Conservation (phyloP, 2,797 vertebrate genomes). For the Lagorchestes hirsutus region DNA sequence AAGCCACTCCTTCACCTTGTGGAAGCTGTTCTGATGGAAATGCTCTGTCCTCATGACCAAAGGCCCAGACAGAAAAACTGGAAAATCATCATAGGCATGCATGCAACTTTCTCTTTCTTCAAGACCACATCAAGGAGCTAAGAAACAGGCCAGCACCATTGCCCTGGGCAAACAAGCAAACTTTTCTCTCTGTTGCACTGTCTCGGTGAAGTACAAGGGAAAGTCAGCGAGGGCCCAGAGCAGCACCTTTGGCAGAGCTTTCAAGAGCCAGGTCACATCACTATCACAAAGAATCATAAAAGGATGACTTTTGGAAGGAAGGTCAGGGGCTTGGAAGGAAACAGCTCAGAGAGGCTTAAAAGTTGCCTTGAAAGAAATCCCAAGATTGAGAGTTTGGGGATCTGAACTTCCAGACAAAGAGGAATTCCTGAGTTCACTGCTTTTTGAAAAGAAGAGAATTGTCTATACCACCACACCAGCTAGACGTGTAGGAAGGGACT, state of each 20-base stretch:
- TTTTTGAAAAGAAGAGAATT: not conserved
- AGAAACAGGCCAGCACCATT: not conserved
- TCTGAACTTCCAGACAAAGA: not conserved
- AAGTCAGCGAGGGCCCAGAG: not conserved
- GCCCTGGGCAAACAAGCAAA: not conserved
- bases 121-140: not conserved
- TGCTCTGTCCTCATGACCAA: not conserved
- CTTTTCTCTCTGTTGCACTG: not conserved
- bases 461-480: not conserved
- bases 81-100: not conserved
- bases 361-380: not conserved
- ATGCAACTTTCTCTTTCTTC: not conserved
- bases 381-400: not conserved
- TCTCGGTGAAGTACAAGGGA: not conserved
- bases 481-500: not conserved
- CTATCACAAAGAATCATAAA: not conserved
- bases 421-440: not conserved
- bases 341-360: not conserved
- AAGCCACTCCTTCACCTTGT: not conserved
- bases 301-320: not conserved
- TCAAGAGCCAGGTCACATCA: not conserved
- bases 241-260: not conserved
- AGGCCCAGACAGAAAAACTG: not conserved
- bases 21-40: not conserved
- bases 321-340: not conserved